Evolutionary conservation across 2,113 vertebrate genomes (phyloP), one percentile per base, ranked within the genome.

Genomic region (Paedocypris sp.): DNA sequence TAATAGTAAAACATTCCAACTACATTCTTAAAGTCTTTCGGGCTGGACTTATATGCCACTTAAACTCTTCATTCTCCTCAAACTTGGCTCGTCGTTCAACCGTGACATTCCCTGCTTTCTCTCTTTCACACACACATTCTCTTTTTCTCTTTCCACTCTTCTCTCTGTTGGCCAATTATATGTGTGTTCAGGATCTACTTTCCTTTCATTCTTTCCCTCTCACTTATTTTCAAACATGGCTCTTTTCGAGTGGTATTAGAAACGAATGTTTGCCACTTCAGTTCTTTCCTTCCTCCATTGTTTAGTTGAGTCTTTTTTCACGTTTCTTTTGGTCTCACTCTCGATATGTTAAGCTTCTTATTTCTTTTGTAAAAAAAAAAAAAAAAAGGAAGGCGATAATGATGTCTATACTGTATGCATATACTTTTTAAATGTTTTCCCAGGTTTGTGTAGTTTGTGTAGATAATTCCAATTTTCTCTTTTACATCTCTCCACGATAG

Each of bases 281-380:
- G 23, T 29, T 6, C 25, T 29, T 56, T 57, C 3, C 31, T 35
- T 36, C 50, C 29, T 52, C 48, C 2, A 28, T 16, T 32, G 18
- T 47, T 4, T 13, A 22, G 32, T 51, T 33, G 8, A 31, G n/a
- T n/a, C 16, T 28, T 56, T 18, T 57, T 41, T 43, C 26, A 31
- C 6, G 6, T 31, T 10, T 43, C 62, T 26, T 39, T 64, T 56
- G 19, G 46, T 54, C 39, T 43, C 38, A 26, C 32, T 57, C 35
- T 47, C 29, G 10, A 32, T 0, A 9, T 22, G 23, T 11, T 28
- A 29, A n/a, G 3, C n/a, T 47, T 35, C 39, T 49, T 36, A 61
- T 48, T 23, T 50, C 13, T 60, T 62, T 48, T 62, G 38, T 43
- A n/a, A n/a, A n/a, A n/a, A n/a, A n/a, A n/a, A n/a, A n/a, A n/a